Conservation (phyloP, 2,888 invertebrate genomes). For the Deilephila elpenor region DNA sequence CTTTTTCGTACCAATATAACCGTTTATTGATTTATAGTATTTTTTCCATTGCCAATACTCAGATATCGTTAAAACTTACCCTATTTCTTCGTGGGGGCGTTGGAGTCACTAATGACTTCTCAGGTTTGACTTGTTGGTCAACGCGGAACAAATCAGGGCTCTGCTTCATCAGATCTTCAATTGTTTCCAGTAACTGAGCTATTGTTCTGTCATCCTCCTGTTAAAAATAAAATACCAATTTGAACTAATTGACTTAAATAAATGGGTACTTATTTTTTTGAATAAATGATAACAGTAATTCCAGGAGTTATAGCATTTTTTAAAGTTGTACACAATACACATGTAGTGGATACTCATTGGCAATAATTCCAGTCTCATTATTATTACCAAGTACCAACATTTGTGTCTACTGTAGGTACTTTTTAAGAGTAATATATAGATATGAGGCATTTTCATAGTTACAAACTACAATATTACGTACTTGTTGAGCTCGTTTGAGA, state of each 20-base stretch:
- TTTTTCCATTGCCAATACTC: too few species aligned
- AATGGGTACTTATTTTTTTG: neutral
- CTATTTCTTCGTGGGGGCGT: conserved; percentile 89
- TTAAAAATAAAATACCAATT: conserved; percentile 14
- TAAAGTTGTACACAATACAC: too few species aligned
- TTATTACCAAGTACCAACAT: too few species aligned
- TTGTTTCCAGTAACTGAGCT: conserved; percentile 89
- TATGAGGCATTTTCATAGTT: neutral
- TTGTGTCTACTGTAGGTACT: too few species aligned
- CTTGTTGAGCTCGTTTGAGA: conserved; percentile 82
- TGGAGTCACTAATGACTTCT: conserved; percentile 85
- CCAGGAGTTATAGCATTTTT: too few species aligned
- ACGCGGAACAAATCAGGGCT: conserved; percentile 87
- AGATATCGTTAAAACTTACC: conserved; percentile 60
- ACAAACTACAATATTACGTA: conserved; percentile 40
- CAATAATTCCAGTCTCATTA: too few species aligned
- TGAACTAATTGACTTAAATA: neutral
- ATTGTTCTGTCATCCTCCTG: conserved; percentile 90
- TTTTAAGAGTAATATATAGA: too few species aligned
- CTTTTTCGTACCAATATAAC: too few species aligned
- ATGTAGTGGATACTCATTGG: too few species aligned
- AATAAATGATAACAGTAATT: too few species aligned
- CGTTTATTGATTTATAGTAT: too few species aligned
- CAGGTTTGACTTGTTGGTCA: conserved; percentile 64
- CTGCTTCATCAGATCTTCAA: conserved; percentile 91